phyloP scores from a whole-genome alignment of 2,888 invertebrate genomes.

The Vesta saturnalis region DNA sequence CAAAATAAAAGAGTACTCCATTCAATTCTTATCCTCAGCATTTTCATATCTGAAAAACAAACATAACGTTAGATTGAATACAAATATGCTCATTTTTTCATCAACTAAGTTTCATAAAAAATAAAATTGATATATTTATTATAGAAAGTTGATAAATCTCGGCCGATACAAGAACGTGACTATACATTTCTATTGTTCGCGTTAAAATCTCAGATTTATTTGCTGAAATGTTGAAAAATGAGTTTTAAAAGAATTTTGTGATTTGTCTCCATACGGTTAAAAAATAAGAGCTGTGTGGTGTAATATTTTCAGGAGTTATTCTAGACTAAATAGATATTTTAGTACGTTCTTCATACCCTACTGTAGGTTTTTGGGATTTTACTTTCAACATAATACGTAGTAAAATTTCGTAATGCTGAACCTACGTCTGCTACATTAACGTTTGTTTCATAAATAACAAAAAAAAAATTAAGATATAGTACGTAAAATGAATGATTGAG shows the following conservation, averaged over 20 bases:
- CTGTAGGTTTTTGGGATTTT: too few relatives aligned
- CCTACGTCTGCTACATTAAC: too few relatives aligned
- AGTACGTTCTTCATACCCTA: too few relatives aligned
- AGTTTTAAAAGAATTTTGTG: background rate
- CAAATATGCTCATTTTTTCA: conserved; percentile 24
- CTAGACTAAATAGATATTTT: too few relatives aligned
- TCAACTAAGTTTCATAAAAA: conserved; percentile 18
- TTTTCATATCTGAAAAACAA: conserved; percentile 43
- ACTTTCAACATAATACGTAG: too few relatives aligned
- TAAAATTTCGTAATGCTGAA: too few relatives aligned
- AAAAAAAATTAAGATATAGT: too few relatives aligned
- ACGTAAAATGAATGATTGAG: too few relatives aligned
- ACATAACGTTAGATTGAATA: conserved; percentile 32
- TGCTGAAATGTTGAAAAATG: background rate
- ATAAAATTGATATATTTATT: conserved; percentile 15
- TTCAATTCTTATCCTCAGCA: conserved; percentile 39
- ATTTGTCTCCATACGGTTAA: background rate
- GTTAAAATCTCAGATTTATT: background rate
- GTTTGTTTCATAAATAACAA: too few relatives aligned
- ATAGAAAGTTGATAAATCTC: background rate
- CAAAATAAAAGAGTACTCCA: conserved; percentile 38
- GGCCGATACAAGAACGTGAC: background rate
- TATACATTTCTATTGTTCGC: background rate
- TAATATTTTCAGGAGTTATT: too few relatives aligned
- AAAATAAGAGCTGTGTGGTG: background rate